A percentile compares a stretch with the other conserved stretches of the same genome.
These are phyloP conservation scores for Lobophora halterata DNA, from an alignment of 2,888 invertebrate genomes.

Conservation along the genomic window DNA sequence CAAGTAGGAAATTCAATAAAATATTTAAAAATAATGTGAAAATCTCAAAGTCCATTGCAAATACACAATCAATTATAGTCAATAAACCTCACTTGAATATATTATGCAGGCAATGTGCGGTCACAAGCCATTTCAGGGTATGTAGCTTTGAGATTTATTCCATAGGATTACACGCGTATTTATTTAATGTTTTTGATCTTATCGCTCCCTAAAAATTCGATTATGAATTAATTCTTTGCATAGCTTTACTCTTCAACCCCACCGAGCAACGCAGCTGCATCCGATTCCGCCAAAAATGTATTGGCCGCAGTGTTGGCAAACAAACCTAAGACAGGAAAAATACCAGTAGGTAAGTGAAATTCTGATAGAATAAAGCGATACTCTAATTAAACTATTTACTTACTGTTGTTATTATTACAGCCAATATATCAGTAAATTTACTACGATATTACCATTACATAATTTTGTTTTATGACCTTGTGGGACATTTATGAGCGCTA, in stretches of 20 bases:
- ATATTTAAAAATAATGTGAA: constrained; percentile 59
- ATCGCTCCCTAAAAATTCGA: constrained; percentile 4
- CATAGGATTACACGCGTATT: background rate
- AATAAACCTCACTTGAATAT: constrained; percentile 59
- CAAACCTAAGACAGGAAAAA: constrained; percentile 74
- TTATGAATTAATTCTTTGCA: constrained; percentile 14
- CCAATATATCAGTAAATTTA: background rate
- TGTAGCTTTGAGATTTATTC: constrained; percentile 8
- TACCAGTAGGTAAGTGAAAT: constrained; percentile 68
- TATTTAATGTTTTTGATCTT: constrained; percentile 13
- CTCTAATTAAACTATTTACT: too few species aligned
- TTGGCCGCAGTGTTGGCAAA: constrained; percentile 74
- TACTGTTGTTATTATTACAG: too few species aligned
- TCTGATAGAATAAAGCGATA: background rate
- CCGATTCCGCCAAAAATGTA: constrained; percentile 73
- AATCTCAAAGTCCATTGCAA: constrained; percentile 48
- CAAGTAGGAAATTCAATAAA: constrained; percentile 62
- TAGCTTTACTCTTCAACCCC: constrained; percentile 59
- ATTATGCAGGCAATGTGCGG: constrained; percentile 59
- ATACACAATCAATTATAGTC: constrained; percentile 44
- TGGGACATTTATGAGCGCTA: constrained; percentile 30
- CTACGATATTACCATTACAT: constrained; percentile 36
- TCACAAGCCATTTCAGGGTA: constrained; percentile 62
- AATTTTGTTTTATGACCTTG: constrained; percentile 56
- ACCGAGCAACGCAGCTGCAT: constrained; percentile 43